Conservation (phyloP, 53 echinoderm and acorn worm species). For the Actinopyga echinites region DNA sequence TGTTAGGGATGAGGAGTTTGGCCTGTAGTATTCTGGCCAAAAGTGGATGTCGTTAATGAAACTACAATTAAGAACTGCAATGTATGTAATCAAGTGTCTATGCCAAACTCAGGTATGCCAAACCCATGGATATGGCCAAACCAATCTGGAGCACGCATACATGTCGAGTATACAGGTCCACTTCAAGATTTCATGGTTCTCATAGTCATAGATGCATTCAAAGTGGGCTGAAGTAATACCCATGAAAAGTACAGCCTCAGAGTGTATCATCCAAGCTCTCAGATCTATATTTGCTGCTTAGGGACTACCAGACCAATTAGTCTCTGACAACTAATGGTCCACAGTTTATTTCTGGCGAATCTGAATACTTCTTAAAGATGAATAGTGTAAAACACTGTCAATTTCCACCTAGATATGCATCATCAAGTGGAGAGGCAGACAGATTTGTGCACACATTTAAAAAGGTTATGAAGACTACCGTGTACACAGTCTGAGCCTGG, state of each 20-base stretch:
- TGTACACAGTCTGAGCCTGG: no score
- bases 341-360: slow-evolving; percentile 13
- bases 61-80: background rate
- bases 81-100: no score
- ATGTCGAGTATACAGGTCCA: slow-evolving; percentile 46
- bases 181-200: no score
- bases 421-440: no score
- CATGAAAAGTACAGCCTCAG: no score
- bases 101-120: no score
- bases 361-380: background rate
- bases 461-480: no score
- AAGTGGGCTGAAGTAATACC: slow-evolving; percentile 65
- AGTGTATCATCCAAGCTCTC: slow-evolving; percentile 39
- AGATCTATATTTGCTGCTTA: slow-evolving; percentile 20
- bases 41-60: slow-evolving; percentile 20
- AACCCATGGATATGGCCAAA: slow-evolving; percentile 27
- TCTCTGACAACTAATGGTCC: slow-evolving; percentile 34
- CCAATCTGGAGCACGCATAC: background rate
- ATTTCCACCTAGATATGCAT: background rate
- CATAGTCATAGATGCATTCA: slow-evolving; percentile 61
- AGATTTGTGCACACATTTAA: no score
- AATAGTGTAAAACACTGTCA: slow-evolving; percentile 30
- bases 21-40: slow-evolving; percentile 34
- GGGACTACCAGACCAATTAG: slow-evolving; percentile 29
- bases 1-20: slow-evolving; percentile 18